Conservation (phyloP, 2,888 invertebrate genomes). For the Hyalella azteca region DNA sequence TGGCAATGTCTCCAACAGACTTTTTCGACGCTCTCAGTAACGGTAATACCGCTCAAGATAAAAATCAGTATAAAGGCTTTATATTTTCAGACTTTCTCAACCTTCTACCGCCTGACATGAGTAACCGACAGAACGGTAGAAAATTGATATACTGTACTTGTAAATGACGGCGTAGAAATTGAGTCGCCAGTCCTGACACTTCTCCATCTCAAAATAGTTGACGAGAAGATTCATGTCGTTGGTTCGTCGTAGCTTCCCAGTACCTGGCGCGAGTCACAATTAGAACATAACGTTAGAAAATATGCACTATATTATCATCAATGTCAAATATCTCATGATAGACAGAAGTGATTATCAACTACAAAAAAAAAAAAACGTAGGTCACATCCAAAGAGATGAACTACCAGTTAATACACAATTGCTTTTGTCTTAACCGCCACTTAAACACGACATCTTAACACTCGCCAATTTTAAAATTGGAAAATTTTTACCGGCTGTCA, state of each 20-base stretch:
- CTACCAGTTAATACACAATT: too few species aligned
- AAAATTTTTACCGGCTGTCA: too few species aligned
- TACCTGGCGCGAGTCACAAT: too few species aligned
- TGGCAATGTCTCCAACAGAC: background rate
- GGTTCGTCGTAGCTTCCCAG: background rate
- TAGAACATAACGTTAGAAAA: too few species aligned
- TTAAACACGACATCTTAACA: too few species aligned
- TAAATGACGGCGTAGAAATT: conserved; percentile 44
- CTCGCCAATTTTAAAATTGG: too few species aligned
- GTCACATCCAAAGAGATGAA: background rate
- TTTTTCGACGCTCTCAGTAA: background rate
- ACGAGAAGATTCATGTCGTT: background rate
- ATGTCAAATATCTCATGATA: too few species aligned
- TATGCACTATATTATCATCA: too few species aligned
- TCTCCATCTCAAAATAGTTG: conserved; percentile 41
- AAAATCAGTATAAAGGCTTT: background rate
- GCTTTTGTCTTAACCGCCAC: too few species aligned
- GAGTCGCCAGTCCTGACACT: conserved; percentile 31
- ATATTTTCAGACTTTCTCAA: background rate
- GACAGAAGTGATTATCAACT: background rate
- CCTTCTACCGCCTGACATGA: background rate
- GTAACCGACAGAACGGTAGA: background rate
- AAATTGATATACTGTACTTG: conserved; percentile 25
- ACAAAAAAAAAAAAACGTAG: background rate
- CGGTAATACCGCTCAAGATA: background rate